phyloP scores from a whole-genome alignment of 2,113 vertebrate species.

The Marmota flaviventris region DNA sequence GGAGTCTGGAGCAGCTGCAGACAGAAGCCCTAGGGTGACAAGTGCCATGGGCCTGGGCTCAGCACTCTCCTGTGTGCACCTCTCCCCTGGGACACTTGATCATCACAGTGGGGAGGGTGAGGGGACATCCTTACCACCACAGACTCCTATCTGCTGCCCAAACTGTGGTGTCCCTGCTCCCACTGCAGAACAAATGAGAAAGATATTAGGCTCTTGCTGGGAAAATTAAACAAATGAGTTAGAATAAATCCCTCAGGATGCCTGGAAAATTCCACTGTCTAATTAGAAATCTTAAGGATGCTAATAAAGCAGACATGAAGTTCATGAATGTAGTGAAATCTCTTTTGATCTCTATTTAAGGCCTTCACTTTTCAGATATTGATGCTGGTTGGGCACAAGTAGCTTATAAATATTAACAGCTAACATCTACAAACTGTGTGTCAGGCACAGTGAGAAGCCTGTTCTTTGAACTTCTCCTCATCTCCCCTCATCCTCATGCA shows the following conservation, averaged over 20 bases:
- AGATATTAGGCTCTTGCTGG: neutral
- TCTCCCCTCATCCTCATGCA: neutral
- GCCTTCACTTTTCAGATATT: neutral
- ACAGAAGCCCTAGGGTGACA: neutral
- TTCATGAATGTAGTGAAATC: neutral
- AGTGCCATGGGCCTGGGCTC: accelerated
- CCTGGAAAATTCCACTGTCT: slow-evolving; percentile 12
- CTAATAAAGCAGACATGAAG: neutral
- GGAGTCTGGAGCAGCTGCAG: neutral
- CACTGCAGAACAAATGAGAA: neutral
- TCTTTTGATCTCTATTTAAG: neutral
- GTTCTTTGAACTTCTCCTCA: neutral
- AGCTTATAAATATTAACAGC: neutral
- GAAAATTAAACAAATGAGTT: neutral
- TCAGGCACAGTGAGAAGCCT: neutral
- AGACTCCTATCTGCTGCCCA: neutral
- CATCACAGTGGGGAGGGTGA: too few relatives aligned
- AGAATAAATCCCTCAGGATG: neutral
- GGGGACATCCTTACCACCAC: accelerated
- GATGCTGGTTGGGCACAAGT: neutral
- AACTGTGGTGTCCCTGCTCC: neutral
- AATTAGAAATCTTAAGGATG: neutral
- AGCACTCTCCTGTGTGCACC: neutral
- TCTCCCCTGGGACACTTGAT: neutral
- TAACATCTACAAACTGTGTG: neutral